phyloP scores from a whole-genome alignment of 2,113 vertebrate genomes.

The Triplophysa tibetana region DNA sequence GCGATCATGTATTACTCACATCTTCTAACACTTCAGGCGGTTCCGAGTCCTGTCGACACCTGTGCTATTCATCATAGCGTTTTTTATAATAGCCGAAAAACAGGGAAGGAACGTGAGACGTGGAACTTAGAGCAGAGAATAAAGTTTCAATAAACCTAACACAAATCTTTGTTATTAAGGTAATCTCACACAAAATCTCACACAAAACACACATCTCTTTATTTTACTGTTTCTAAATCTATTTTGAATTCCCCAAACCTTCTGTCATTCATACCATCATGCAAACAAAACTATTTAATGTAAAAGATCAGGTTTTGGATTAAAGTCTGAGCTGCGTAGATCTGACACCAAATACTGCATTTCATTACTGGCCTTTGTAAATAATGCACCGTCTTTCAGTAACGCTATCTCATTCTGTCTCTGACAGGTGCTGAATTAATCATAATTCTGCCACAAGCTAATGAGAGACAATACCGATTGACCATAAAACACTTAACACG shows the following conservation, averaged over 20 bases:
- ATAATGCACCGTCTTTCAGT: slow-evolving; percentile 43
- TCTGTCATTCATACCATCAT: not conserved
- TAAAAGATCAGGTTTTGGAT: slow-evolving; percentile 1
- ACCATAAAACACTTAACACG: not conserved
- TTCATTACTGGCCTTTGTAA: slow-evolving; percentile 14
- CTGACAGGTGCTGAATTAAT: slow-evolving; percentile 40
- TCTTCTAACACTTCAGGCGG: slow-evolving; percentile 30
- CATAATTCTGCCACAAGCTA: slow-evolving; percentile 28
- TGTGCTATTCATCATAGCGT: slow-evolving; percentile 36
- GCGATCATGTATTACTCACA: slow-evolving; percentile 33
- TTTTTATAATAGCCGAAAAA: not conserved
- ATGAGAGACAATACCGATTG: slow-evolving; percentile 30
- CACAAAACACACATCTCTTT: not conserved
- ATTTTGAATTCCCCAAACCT: not conserved
- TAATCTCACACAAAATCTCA: not conserved
- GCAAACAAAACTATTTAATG: not conserved
- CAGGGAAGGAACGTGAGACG: not conserved
- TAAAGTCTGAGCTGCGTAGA: not conserved
- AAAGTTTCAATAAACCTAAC: not conserved
- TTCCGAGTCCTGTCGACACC: not conserved
- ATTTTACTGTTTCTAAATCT: not conserved
- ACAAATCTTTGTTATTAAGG: not conserved
- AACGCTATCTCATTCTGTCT: slow-evolving; percentile 29
- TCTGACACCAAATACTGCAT: slow-evolving; percentile 12
- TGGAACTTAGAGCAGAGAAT: not conserved